phyloP scores from a whole-genome alignment of 2,113 vertebrate species.

The Myrmecobius fasciatus region DNA sequence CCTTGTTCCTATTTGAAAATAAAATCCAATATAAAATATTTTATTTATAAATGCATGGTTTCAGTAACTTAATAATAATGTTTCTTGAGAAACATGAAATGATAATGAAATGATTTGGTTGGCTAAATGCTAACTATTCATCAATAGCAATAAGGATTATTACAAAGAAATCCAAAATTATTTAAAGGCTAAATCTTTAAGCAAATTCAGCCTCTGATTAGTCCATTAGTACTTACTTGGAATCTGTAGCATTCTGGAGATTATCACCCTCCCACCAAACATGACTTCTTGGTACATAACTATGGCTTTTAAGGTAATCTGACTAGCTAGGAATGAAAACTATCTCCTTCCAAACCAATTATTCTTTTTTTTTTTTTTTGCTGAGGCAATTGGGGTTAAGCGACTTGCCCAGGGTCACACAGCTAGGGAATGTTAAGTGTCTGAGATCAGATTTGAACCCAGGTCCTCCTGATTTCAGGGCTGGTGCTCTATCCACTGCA shows the following conservation, averaged over 20 bases:
- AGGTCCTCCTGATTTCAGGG: too few species aligned
- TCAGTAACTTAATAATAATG: constrained; percentile 64
- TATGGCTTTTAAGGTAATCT: constrained; percentile 92
- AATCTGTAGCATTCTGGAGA: constrained; percentile 95
- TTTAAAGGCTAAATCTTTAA: constrained; percentile 95
- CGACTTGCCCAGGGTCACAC: too few species aligned
- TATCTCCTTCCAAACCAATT: constrained; percentile 97
- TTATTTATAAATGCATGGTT: constrained; percentile 76
- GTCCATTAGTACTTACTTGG: constrained; percentile 94
- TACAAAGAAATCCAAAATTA: constrained; percentile 90
- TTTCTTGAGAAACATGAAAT: constrained; percentile 60
- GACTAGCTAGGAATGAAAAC: constrained; percentile 91
- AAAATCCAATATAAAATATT: constrained; percentile 60
- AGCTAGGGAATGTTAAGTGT: too few species aligned
- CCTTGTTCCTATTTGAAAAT: not conserved
- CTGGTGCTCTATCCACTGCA: too few species aligned
- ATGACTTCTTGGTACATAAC: constrained; percentile 95
- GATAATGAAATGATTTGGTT: constrained; percentile 35
- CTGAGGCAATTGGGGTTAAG: too few species aligned
- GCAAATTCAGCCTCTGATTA: constrained; percentile 96
- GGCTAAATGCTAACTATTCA: constrained; percentile 78
- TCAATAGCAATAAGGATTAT: constrained; percentile 90
- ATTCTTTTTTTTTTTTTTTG: too few species aligned
- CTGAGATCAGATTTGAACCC: too few species aligned
- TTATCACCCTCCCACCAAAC: constrained; percentile 99